Evolutionary conservation across 2,113 vertebrate species (phyloP).

Genomic region (Dendrocopos noguchii): DNA sequence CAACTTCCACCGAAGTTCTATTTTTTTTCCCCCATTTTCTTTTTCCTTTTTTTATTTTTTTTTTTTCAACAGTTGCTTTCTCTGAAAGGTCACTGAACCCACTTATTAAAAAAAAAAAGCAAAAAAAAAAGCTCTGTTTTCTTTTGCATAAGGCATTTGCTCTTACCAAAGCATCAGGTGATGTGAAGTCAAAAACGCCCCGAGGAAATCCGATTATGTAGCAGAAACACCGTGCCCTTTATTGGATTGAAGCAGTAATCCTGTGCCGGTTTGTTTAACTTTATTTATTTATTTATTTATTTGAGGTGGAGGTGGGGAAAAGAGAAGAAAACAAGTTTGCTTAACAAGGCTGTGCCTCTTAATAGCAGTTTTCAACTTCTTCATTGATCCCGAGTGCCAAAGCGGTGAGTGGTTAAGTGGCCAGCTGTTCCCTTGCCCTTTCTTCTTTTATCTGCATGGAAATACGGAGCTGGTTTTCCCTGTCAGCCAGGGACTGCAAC

Average conservation of each 20-base stretch:
- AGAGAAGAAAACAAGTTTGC: neutral
- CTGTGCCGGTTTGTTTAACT: neutral
- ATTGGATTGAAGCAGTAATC: neutral
- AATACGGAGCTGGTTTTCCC: neutral
- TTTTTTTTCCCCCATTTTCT: no score
- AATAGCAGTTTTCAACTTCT: neutral
- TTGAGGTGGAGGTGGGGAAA: neutral
- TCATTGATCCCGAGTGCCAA: neutral
- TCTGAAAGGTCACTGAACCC: neutral
- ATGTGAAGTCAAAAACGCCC: slow-evolving; percentile 7
- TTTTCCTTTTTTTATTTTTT: neutral
- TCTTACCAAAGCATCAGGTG: slow-evolving; percentile 7
- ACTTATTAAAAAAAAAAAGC: neutral
- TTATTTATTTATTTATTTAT: neutral
- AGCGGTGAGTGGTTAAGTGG: neutral
- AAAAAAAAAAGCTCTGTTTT: neutral
- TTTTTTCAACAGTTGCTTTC: neutral
- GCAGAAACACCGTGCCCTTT: neutral
- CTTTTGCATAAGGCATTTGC: neutral
- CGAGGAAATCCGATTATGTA: neutral
- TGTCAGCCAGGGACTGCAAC: neutral
- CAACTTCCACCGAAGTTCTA: neutral
- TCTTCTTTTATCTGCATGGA: neutral
- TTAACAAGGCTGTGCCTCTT: neutral
- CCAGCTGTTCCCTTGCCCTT: neutral